Evolutionary conservation across 2,113 vertebrate genomes (phyloP), one percentile per base, ranked within the genome.

Genomic region (Rhodinocichla rosea): DNA sequence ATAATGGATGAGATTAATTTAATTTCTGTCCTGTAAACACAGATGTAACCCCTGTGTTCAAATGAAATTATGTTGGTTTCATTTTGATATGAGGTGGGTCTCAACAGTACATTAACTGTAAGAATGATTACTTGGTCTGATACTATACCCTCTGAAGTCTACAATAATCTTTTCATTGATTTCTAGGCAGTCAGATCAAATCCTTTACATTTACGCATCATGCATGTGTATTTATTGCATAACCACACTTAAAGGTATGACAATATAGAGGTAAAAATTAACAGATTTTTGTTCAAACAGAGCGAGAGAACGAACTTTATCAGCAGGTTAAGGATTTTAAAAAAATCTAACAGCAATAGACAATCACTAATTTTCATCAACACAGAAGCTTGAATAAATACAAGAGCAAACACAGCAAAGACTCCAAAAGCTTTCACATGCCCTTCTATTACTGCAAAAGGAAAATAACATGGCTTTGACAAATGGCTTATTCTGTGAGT

Each of bases 401-500:
- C 50, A 76, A 92, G 37, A 79, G 19, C 88, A 90, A 89, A 80
- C 83, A 96, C 21, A 95, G 92, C 44, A 56, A 74, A 88, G 94
- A 82, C 28, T 90, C 86, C 73, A 88, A 96, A 89, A 91, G 91
- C 75, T 90, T 89, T 88, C 87, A 87, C 80, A 87, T 69, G 59
- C 21, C 71, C 47, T 96, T 96, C 87, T 90, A 89, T 87, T 85
- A 88, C 87, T 83, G 50, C 60, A 83, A 96, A 97, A 90, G 52
- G 95, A 97, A 97, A 92, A 62, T 92, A 33, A 24, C 57, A 53
- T 49, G 85, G 69, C 64, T 90, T 80, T 89, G 91, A 96, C 77
- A 97, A 97, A 95, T 80, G 83, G 78, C 94, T 94, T 91, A 93
- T 83, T 94, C 90, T 82, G 11, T 50, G 77, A 79, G 73, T 67